A percentile compares a stretch with the other conserved stretches of the same genome.
These are phyloP conservation scores for Saguinus imperator DNA, from an alignment of 2,113 vertebrate genomes.

Conservation along the genomic window DNA sequence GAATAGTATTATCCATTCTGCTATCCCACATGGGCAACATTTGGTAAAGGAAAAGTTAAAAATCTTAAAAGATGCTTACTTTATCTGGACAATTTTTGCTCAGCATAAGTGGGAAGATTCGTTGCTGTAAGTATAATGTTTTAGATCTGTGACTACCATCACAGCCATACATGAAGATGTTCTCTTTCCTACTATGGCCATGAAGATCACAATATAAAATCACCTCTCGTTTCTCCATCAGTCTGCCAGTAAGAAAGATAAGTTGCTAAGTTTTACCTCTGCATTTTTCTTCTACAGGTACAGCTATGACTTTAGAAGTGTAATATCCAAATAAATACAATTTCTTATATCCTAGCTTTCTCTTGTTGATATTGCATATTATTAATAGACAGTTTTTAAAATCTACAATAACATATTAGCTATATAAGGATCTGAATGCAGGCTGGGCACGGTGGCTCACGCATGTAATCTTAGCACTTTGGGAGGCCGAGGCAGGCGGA, in stretches of 20 bases:
- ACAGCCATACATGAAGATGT: slow-evolving; percentile 88
- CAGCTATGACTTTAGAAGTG: background rate
- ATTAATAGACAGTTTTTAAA: background rate
- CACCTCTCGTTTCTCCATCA: slow-evolving; percentile 82
- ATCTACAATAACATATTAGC: background rate
- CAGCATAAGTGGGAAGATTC: slow-evolving; percentile 85
- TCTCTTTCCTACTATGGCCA: slow-evolving; percentile 87
- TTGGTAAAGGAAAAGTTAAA: slow-evolving; percentile 23
- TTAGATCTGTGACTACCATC: slow-evolving; percentile 66
- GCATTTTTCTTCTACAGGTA: background rate
- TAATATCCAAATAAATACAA: background rate
- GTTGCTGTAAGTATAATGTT: slow-evolving; percentile 61
- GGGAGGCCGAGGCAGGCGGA: too few relatives aligned
- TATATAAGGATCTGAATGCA: too few relatives aligned
- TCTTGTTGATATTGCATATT: background rate
- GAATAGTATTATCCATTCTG: background rate
- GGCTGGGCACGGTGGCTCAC: too few relatives aligned
- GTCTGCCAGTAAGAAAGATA: slow-evolving; percentile 69
- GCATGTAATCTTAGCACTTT: too few relatives aligned
- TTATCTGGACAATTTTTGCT: slow-evolving; percentile 87
- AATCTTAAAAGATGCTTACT: slow-evolving; percentile 75
- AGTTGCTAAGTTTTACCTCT: background rate
- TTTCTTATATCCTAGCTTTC: slow-evolving; percentile 2
- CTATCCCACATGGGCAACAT: background rate
- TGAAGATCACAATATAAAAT: slow-evolving; percentile 88